These are phyloP conservation scores for Palythoa heliodiscus DNA, from an alignment of 92 coral and sea anemone species.

Conservation along the genomic window DNA sequence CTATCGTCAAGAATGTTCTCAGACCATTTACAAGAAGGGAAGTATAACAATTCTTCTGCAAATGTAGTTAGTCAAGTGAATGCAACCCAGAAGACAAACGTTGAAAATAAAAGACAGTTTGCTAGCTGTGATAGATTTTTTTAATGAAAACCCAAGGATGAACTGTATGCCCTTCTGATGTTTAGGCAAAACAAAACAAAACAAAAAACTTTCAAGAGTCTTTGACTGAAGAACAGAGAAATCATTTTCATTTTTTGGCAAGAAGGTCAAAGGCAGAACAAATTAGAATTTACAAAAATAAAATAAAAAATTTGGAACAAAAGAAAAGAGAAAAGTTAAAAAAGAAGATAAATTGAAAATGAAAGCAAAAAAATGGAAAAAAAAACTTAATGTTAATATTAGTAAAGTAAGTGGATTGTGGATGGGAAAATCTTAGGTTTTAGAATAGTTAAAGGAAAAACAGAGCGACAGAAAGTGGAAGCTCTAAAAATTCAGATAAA, in stretches of 20 bases:
- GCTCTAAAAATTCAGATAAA: slow-evolving; percentile 12
- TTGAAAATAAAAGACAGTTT: slow-evolving; percentile 30
- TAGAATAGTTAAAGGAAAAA: not conserved
- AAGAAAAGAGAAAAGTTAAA: too few species aligned
- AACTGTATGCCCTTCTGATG: slow-evolving; percentile 26
- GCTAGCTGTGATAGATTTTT: slow-evolving; percentile 26
- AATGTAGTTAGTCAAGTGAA: not conserved
- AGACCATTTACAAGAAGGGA: slow-evolving; percentile 42
- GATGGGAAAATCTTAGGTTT: not conserved
- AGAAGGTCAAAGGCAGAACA: slow-evolving; percentile 16
- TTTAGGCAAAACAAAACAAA: slow-evolving; percentile 16
- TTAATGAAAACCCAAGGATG: slow-evolving; percentile 33
- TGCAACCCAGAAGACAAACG: slow-evolving; percentile 14
- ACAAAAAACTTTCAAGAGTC: slow-evolving; percentile 7
- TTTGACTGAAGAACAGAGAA: slow-evolving; percentile 26
- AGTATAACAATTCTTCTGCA: slow-evolving; percentile 21
- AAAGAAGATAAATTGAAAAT: slow-evolving; percentile 13
- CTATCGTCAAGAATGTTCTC: slow-evolving; percentile 14
- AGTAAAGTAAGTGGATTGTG: slow-evolving; percentile 6
- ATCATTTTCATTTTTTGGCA: slow-evolving; percentile 22
- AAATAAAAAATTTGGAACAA: slow-evolving; percentile 23
- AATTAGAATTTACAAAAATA: slow-evolving; percentile 30
- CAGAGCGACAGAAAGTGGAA: slow-evolving; percentile 13
- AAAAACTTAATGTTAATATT: slow-evolving; percentile 18
- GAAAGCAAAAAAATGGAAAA: slow-evolving; percentile 8